A percentile compares a stretch with the other conserved stretches of the same genome.
Conservation (phyloP, 2,888 invertebrate species). For the Erebia palarica region DNA sequence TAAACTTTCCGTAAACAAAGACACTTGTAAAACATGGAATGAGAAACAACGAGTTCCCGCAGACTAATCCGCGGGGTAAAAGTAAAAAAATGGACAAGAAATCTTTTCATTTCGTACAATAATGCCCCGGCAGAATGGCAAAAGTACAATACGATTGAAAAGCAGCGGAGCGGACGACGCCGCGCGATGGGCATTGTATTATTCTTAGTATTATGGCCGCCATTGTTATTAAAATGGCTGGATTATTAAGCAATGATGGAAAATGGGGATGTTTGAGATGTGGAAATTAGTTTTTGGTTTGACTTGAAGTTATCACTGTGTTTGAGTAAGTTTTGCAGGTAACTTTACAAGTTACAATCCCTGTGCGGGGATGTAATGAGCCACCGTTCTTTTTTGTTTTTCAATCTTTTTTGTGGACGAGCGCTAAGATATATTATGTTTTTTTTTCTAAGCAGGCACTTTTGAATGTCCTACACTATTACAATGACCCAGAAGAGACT, state of each 20-base stretch:
- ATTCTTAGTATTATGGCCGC: constrained; percentile 41
- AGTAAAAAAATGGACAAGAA: constrained; percentile 55
- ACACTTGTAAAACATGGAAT: constrained; percentile 25
- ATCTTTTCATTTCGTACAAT: constrained; percentile 72
- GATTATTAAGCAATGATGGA: constrained; percentile 38
- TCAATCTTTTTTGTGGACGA: too few relatives aligned
- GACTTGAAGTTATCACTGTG: not conserved
- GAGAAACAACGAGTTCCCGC: constrained; percentile 32
- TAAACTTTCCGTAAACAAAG: constrained; percentile 3
- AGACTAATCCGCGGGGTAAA: constrained; percentile 49
- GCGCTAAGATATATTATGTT: too few relatives aligned
- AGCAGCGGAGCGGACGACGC: constrained; percentile 63
- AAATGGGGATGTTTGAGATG: constrained; percentile 28
- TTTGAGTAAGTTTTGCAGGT: not conserved
- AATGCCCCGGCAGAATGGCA: constrained; percentile 56
- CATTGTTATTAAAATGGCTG: constrained; percentile 64
- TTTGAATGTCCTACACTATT: too few relatives aligned
- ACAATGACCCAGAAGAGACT: too few relatives aligned
- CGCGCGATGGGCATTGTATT: constrained; percentile 65
- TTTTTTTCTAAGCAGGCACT: too few relatives aligned
- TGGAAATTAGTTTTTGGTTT: constrained; percentile 19
- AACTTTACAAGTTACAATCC: not conserved
- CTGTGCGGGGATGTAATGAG: too few relatives aligned
- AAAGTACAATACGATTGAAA: constrained; percentile 63
- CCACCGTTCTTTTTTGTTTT: too few relatives aligned